These are phyloP conservation scores for Gouania willdenowi DNA, from an alignment of 2,797 vertebrate species.

Conservation along the genomic window DNA sequence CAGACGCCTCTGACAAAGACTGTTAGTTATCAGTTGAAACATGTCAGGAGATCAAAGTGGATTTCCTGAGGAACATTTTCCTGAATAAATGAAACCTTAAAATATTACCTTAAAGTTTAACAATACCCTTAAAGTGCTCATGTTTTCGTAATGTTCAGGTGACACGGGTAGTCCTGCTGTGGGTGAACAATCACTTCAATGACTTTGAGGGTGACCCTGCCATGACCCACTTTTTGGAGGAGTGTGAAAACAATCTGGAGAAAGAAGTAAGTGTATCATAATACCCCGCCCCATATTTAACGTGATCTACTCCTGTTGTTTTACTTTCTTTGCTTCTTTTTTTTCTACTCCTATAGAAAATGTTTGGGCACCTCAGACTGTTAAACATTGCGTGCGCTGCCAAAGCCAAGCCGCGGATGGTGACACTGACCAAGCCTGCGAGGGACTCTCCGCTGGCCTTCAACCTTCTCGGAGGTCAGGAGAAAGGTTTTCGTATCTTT, in stretches of 20 bases:
- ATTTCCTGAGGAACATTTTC: no score
- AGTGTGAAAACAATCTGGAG: conserved; percentile 98
- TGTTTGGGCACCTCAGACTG: conserved; percentile 96
- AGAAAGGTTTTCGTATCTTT: conserved; percentile 96
- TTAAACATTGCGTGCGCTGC: conserved; percentile 98
- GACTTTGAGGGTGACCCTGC: conserved; percentile 97
- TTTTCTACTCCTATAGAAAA: conserved; percentile 78
- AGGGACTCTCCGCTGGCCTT: conserved; percentile 94
- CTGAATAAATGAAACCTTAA: no score
- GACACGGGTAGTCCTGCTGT: conserved; percentile 98
- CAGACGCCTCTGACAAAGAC: no score
- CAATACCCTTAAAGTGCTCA: no score
- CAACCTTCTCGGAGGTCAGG: conserved; percentile 90
- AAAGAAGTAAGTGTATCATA: conserved; percentile 82
- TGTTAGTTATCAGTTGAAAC: no score
- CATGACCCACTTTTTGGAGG: conserved; percentile 96
- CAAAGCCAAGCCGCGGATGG: conserved; percentile 93
- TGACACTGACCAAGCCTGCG: conserved; percentile 95
- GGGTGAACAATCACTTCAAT: conserved; percentile 99
- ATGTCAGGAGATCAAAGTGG: no score
- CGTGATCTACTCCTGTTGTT: not conserved
- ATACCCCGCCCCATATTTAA: no score
- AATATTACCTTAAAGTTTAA: no score
- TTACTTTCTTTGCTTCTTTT: not conserved
- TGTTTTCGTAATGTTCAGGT: conserved; percentile 78